These are phyloP conservation scores for Oeneis ivallda DNA, from an alignment of 2,888 invertebrate species.

Conservation along the genomic window DNA sequence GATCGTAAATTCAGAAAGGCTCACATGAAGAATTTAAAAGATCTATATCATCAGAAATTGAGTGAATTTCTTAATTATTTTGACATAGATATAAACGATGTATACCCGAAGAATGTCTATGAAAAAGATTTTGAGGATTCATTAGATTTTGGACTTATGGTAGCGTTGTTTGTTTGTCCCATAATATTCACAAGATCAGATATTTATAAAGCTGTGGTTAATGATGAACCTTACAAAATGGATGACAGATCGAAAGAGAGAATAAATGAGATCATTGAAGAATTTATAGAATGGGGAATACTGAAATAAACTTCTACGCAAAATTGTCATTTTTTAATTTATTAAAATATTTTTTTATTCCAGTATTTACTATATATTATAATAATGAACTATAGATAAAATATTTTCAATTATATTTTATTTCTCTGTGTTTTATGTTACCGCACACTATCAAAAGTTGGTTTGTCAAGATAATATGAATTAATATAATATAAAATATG, in stretches of 20 bases:
- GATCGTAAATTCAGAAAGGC: constrained; percentile 45
- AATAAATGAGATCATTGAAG: constrained; percentile 44
- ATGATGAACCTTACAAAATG: constrained; percentile 23
- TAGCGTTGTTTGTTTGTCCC: constrained; percentile 34
- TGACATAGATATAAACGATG: constrained; percentile 42
- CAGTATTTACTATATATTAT: no score
- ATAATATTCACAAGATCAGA: constrained; percentile 39
- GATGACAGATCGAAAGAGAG: constrained; percentile 39
- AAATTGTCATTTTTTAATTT: no score
- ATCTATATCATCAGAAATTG: constrained; percentile 48
- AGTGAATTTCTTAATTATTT: constrained; percentile 47
- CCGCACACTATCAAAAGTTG: no score
- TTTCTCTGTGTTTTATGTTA: no score
- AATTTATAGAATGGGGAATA: constrained; percentile 47
- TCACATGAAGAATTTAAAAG: constrained; percentile 47
- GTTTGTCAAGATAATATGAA: no score
- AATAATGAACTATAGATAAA: no score
- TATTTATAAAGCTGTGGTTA: constrained; percentile 29
- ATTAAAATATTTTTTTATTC: no score
- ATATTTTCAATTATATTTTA: no score
- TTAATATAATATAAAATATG: no score
- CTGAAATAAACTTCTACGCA: constrained; percentile 22
- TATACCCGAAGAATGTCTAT: constrained; percentile 41
- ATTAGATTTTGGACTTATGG: constrained; percentile 40
- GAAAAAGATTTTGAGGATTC: constrained; percentile 40